These are phyloP conservation scores for Glaucomys volans DNA, from an alignment of 2,113 vertebrate species.

Conservation along the genomic window DNA sequence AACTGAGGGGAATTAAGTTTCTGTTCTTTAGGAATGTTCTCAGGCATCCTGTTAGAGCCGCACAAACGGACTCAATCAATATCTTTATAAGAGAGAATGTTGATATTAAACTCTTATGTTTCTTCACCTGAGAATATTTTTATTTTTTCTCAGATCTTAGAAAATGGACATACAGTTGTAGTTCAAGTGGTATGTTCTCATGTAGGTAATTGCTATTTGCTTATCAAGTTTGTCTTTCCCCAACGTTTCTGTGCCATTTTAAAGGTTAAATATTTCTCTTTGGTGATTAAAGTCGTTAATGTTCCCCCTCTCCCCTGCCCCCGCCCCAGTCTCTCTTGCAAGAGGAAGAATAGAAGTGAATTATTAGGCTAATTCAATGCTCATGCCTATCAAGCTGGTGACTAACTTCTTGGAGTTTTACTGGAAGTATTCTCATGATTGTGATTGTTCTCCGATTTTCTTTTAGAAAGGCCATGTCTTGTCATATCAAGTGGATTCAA, in stretches of 20 bases:
- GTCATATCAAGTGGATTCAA: background rate
- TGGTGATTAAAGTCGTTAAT: background rate
- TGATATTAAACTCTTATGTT: background rate
- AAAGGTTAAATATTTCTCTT: conserved; percentile 31
- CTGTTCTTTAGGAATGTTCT: background rate
- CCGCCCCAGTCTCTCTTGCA: background rate
- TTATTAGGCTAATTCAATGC: conserved; percentile 4
- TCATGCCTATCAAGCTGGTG: background rate
- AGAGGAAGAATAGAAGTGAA: background rate
- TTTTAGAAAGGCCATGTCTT: background rate
- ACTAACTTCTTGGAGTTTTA: background rate
- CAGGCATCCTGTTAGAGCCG: background rate
- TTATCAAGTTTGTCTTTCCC: conserved; percentile 9
- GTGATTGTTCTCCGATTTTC: background rate
- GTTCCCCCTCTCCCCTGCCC: too few relatives aligned
- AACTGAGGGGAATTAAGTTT: background rate
- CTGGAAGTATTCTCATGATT: background rate
- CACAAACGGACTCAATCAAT: background rate
- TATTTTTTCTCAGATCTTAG: background rate
- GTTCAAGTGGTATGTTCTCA: conserved; percentile 19
- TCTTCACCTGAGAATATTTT: conserved; percentile 10
- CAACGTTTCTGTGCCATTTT: background rate
- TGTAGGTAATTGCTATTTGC: conserved; percentile 11
- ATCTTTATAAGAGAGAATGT: background rate
- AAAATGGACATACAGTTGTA: background rate